A percentile compares a stretch with the other conserved stretches of the same genome.
Conservation (phyloP, 2,888 invertebrate species). For the Alloplasta piceator region DNA sequence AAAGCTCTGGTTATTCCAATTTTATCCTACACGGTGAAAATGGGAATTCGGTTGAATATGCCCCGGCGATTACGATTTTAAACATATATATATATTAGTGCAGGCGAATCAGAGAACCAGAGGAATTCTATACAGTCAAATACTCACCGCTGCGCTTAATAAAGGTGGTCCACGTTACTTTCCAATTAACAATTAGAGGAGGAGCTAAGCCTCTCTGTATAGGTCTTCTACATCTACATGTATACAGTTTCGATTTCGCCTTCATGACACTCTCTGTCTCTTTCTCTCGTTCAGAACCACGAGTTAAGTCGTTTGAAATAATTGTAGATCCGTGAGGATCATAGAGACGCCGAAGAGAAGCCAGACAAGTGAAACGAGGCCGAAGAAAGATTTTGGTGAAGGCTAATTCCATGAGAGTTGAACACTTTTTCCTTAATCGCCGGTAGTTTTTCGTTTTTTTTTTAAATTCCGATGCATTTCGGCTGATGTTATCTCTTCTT, state of each 20-base stretch:
- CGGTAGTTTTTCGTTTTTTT: no score
- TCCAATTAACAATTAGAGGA: conserved; percentile 71
- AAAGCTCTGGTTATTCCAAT: conserved; percentile 55
- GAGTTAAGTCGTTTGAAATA: conserved; percentile 71
- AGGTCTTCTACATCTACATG: no score
- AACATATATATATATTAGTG: conserved; percentile 15
- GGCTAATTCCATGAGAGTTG: no score
- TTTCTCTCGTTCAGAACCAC: conserved; percentile 1
- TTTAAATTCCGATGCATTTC: no score
- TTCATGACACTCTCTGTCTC: conserved; percentile 12
- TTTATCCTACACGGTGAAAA: conserved; percentile 32
- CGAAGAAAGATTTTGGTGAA: neutral
- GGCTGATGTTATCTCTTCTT: no score
- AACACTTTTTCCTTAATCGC: no score
- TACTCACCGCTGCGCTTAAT: conserved; percentile 59
- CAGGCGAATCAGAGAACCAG: neutral
- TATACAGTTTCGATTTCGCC: no score
- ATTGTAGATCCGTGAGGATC: conserved; percentile 55
- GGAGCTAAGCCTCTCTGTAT: no score
- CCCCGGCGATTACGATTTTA: conserved; percentile 31
- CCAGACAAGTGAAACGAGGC: neutral
- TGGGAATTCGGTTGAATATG: conserved; percentile 54
- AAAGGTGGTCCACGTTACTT: conserved; percentile 65
- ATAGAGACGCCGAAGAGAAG: conserved; percentile 17
- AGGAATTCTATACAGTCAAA: conserved; percentile 1